These are phyloP conservation scores for Pentalonia nigronervosa DNA, from an alignment of 1,140 invertebrate species.

Conservation along the genomic window DNA sequence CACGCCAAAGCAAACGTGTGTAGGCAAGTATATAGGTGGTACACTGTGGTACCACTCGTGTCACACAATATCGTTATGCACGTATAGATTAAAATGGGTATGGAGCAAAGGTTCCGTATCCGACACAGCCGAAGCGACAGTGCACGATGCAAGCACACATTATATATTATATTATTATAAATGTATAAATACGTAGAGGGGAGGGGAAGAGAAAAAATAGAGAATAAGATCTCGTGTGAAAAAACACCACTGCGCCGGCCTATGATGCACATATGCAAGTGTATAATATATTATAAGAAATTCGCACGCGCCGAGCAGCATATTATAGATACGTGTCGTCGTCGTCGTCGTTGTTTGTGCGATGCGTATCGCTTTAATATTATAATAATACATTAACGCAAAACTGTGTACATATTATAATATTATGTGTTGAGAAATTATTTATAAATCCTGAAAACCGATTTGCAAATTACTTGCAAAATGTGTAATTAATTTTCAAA, in stretches of 20 bases:
- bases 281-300: neutral
- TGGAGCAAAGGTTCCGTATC: neutral
- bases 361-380: neutral
- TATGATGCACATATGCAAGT: neutral
- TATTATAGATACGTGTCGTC: neutral
- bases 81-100: neutral
- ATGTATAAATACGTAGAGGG: no score
- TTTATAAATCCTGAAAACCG: no score
- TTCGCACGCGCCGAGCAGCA: neutral
- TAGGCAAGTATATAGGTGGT: neutral
- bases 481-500: no score
- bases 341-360: neutral
- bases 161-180: no score
- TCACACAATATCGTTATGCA: neutral
- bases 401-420: neutral
- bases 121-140: neutral
- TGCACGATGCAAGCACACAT: neutral
- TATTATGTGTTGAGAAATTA: no score
- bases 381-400: neutral
- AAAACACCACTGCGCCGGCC: neutral
- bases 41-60: neutral
- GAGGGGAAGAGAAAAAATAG: neutral
- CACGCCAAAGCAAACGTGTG: neutral
- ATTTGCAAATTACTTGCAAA: no score
- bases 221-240: constrained; percentile 3